Evolutionary conservation across 64 coral and sea anemone species (phyloP).

Genomic region (Dendronephthya gigantea): DNA sequence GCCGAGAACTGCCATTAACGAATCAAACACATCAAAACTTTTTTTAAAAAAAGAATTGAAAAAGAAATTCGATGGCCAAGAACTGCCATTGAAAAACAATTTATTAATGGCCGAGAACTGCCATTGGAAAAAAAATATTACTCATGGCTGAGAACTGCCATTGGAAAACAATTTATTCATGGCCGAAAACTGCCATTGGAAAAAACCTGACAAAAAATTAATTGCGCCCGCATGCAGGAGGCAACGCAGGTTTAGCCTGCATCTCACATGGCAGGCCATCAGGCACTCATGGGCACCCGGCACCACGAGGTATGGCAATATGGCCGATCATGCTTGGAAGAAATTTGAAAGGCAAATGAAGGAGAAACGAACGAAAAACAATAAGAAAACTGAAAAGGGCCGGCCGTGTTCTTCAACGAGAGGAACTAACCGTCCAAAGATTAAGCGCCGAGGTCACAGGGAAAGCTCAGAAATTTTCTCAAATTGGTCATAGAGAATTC

Average conservation of each 20-base stretch:
- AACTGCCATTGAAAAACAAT: background rate
- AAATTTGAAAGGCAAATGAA: background rate
- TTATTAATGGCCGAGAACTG: background rate
- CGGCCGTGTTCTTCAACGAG: background rate
- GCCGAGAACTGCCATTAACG: too few species aligned
- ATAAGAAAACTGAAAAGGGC: background rate
- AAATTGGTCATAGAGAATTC: conserved; percentile 20
- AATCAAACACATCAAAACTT: too few species aligned
- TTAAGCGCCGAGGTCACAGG: conserved; percentile 24
- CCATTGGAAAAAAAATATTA: background rate
- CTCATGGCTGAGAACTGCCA: background rate
- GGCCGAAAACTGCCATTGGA: background rate
- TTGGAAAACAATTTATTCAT: background rate
- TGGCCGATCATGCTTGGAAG: background rate
- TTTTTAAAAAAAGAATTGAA: background rate
- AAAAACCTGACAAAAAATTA: background rate
- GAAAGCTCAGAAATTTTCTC: conserved; percentile 21
- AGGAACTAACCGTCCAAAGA: conserved; percentile 33
- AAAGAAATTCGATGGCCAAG: background rate
- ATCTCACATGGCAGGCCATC: background rate
- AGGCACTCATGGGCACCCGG: background rate
- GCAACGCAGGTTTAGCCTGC: too few species aligned
- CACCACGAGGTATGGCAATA: too few species aligned
- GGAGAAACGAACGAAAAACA: background rate
- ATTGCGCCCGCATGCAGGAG: background rate